Evolutionary conservation across 2,113 vertebrate species (phyloP).

Genomic region (Castor canadensis): DNA sequence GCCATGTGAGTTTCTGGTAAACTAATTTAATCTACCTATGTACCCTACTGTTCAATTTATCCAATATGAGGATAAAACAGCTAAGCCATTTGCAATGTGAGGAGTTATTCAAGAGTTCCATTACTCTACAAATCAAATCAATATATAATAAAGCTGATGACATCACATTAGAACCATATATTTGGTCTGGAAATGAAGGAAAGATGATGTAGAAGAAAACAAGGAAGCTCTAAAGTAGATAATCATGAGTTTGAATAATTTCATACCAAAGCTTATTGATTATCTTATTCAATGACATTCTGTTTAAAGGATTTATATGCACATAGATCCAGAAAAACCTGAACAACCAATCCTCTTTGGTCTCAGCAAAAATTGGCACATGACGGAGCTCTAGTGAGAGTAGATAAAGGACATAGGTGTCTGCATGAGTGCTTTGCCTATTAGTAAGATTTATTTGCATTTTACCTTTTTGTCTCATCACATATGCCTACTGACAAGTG

Average conservation of each 20-base stretch:
- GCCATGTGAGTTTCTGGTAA: neutral
- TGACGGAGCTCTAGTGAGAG: neutral
- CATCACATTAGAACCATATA: neutral
- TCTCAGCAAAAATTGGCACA: neutral
- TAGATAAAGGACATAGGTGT: rapidly evolving
- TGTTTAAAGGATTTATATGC: neutral
- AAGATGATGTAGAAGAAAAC: neutral
- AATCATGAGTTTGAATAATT: neutral
- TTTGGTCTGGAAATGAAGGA: neutral
- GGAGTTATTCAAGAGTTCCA: neutral
- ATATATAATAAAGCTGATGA: neutral
- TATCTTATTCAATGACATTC: neutral
- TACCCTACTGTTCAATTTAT: neutral
- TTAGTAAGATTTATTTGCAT: neutral
- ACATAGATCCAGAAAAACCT: neutral
- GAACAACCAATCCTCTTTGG: neutral
- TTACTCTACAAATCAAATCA: neutral
- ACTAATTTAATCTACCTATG: neutral
- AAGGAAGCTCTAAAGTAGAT: neutral
- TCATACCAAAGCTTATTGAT: neutral
- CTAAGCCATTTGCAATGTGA: neutral
- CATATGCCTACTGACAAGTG: neutral
- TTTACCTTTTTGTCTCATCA: neutral
- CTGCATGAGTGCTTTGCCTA: neutral
- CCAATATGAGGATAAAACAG: neutral